Evolutionary conservation across 2,797 vertebrate species (phyloP).

Genomic region (Spinus olivaceus): DNA sequence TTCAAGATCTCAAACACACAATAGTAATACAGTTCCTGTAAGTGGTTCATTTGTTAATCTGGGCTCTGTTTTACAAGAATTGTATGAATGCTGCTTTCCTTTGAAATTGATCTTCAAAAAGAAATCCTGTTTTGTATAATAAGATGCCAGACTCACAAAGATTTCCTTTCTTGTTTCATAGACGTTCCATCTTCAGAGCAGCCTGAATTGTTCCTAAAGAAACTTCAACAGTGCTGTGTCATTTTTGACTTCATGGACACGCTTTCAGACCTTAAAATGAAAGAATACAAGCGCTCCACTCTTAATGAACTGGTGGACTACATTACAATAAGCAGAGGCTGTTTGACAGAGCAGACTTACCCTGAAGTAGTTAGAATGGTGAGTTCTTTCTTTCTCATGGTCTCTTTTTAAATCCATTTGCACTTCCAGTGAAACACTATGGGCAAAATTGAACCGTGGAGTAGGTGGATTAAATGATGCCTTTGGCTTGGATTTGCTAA

Average conservation of each 20-base stretch:
- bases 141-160: constrained; percentile 74
- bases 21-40: neutral
- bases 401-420: constrained; percentile 68
- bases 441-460: neutral
- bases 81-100: constrained; percentile 62
- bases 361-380: constrained; percentile 99
- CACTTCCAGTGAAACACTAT: constrained; percentile 39
- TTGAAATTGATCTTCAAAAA: constrained; percentile 71
- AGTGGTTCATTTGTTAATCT: constrained; percentile 46
- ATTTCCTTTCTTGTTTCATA: constrained; percentile 81
- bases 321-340: constrained; percentile 98
- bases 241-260: constrained; percentile 99
- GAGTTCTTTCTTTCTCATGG: constrained; percentile 75
- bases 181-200: constrained; percentile 97
- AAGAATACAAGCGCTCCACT: constrained; percentile 99
- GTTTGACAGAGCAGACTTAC: constrained; percentile 99
- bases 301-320: constrained; percentile 99
- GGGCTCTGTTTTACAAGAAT: constrained; percentile 62
- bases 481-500: constrained; percentile 54
- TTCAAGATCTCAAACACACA: neutral
- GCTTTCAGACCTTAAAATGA: constrained; percentile 99
- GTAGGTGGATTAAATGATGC: constrained; percentile 42
- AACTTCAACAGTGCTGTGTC: constrained; percentile 99
- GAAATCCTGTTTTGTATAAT: constrained; percentile 72
- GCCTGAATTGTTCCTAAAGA: constrained; percentile 99